A percentile compares a stretch with the other conserved stretches of the same genome.
These are phyloP conservation scores for Enchytraeus crypticus DNA, from an alignment of 2,888 invertebrate species.

Conservation along the genomic window DNA sequence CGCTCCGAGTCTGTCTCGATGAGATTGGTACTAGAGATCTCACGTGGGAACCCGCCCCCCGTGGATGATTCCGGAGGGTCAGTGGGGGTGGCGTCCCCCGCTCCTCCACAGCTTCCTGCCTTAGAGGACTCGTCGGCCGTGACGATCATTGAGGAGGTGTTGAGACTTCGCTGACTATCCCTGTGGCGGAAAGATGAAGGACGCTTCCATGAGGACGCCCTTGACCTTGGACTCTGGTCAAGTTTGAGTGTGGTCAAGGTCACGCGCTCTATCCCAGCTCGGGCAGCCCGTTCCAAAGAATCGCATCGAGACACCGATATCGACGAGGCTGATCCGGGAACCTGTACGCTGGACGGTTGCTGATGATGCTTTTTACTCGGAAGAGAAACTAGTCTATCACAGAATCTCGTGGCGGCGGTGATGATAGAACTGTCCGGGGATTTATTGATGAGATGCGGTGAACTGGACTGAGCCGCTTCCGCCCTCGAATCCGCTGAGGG, in stretches of 20 bases:
- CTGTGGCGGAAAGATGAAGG: conserved; percentile 4
- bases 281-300: conserved; percentile 3
- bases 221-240: neutral
- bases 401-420: neutral
- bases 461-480: neutral
- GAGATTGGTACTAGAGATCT: neutral
- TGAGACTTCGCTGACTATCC: conserved; percentile 9
- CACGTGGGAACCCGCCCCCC: neutral
- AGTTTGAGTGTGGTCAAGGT: conserved; percentile 1
- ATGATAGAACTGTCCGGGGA: neutral
- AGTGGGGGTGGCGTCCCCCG: neutral
- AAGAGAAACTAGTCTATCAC: neutral
- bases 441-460: neutral
- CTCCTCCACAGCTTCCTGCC: neutral
- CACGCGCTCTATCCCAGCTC: neutral
- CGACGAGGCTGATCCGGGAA: neutral
- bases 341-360: too few relatives aligned
- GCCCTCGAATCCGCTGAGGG: neutral
- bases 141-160: neutral
- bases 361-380: too few relatives aligned
- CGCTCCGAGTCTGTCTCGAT: neutral
- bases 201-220: neutral
- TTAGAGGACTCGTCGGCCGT: neutral
- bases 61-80: neutral
- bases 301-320: neutral